Conservation (phyloP, 2,888 invertebrate species). For the Chrysina gloriosa region DNA sequence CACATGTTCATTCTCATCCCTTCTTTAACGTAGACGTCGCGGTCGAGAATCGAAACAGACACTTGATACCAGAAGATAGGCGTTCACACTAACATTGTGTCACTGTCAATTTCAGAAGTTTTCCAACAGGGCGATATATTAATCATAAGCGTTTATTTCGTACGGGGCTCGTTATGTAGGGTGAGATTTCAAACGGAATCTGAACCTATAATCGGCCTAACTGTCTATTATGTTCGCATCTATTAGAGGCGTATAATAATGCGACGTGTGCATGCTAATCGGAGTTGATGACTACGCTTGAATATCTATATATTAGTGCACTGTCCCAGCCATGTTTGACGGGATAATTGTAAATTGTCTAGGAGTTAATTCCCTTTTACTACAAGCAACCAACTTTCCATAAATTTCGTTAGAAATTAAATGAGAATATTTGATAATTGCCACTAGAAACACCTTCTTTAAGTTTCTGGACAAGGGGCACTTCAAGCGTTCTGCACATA, state of each 20-base stretch:
- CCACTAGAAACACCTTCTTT: too few species aligned
- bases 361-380: too few species aligned
- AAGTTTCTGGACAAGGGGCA: too few species aligned
- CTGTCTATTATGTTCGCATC: neutral
- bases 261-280: neutral
- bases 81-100: neutral
- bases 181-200: neutral
- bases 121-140: neutral
- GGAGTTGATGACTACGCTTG: too few species aligned
- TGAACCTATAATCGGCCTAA: neutral
- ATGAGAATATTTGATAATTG: too few species aligned
- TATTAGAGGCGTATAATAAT: neutral
- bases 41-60: neutral
- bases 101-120: conserved; percentile 10
- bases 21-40: neutral
- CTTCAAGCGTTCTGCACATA: too few species aligned
- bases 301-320: too few species aligned
- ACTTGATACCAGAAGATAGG: neutral
- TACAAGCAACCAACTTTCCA: too few species aligned
- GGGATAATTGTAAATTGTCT: too few species aligned
- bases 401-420: too few species aligned
- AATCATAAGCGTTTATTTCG: neutral
- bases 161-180: neutral
- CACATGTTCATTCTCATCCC: too few species aligned
- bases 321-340: too few species aligned